Evolutionary conservation across 2,797 vertebrate genomes (phyloP).

Genomic region (Enteromius viviparus): DNA sequence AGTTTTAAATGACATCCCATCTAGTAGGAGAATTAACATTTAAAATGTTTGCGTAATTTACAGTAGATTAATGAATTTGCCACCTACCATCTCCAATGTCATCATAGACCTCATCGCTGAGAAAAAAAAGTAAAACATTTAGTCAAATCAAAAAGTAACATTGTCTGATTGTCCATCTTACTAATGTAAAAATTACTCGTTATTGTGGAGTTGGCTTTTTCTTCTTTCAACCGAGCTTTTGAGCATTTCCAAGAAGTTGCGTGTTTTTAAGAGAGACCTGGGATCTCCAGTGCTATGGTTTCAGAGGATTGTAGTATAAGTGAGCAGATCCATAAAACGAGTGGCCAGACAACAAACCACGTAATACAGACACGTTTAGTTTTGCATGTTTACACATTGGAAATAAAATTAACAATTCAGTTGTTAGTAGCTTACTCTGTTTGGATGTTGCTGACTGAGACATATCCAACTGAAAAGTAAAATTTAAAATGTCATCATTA

Average conservation of each 20-base stretch:
- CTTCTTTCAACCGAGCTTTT: constrained; percentile 83
- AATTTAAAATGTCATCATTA: not conserved
- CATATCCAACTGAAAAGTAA: constrained; percentile 85
- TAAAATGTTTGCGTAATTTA: not conserved
- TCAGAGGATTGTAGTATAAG: constrained; percentile 64
- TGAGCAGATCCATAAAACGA: constrained; percentile 33
- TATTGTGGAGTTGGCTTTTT: constrained; percentile 82
- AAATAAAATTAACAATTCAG: not conserved
- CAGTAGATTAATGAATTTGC: not conserved
- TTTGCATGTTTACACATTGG: not conserved
- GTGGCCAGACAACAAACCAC: not conserved
- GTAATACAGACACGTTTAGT: constrained; percentile 9
- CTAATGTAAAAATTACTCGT: constrained; percentile 86
- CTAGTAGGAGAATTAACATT: not conserved
- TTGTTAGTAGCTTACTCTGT: constrained; percentile 81
- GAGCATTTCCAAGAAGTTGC: constrained; percentile 85
- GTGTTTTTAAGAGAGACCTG: constrained; percentile 78
- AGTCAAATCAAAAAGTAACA: constrained; percentile 67
- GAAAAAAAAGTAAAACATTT: constrained; percentile 21
- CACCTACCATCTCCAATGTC: constrained; percentile 90
- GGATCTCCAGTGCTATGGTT: constrained; percentile 78
- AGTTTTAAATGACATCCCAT: not conserved
- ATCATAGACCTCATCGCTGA: constrained; percentile 93
- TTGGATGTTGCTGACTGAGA: constrained; percentile 77
- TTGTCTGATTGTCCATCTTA: constrained; percentile 80